Percentiles rank a stretch among this genome's conserved stretches.
Evolutionary conservation across 1,140 invertebrate species (phyloP).

Genomic region (Drosophila lowei): DNA sequence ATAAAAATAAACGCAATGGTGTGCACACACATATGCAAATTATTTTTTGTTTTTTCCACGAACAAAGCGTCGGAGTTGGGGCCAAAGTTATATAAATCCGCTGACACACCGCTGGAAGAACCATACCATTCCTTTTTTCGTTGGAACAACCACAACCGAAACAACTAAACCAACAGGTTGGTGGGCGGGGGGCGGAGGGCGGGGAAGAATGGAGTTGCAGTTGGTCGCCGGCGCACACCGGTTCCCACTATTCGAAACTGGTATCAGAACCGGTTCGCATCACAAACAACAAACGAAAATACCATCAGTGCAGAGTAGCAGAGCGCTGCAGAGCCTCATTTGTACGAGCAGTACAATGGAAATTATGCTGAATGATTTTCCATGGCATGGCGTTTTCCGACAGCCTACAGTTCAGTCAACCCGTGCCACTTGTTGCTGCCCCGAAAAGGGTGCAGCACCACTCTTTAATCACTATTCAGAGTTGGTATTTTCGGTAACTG

Average conservation of each 20-base stretch:
- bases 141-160: too few relatives aligned
- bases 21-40: too few relatives aligned
- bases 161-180: too few relatives aligned
- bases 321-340: conserved; percentile 11
- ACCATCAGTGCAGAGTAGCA: conserved; percentile 44
- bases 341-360: conserved; percentile 23
- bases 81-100: too few relatives aligned
- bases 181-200: too few relatives aligned
- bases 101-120: too few relatives aligned
- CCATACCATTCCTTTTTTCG: too few relatives aligned
- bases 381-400: conserved; percentile 58
- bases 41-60: too few relatives aligned
- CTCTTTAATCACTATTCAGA: conserved; percentile 8
- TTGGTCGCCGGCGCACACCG: conserved; percentile 49
- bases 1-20: too few relatives aligned
- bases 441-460: conserved; percentile 55
- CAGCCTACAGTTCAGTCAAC: conserved; percentile 62
- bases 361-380: conserved; percentile 55
- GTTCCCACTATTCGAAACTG: conserved; percentile 64
- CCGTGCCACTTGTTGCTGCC: conserved; percentile 66
- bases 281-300: conserved; percentile 56
- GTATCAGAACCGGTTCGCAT: conserved; percentile 60
- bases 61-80: too few relatives aligned
- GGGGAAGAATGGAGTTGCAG: conserved; percentile 25
- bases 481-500: conserved; percentile 4